Percentiles rank a stretch among this genome's conserved stretches.
These are phyloP conservation scores for Lethenteron camtschaticum DNA, from an alignment of 2,113 vertebrate genomes.

Conservation along the genomic window DNA sequence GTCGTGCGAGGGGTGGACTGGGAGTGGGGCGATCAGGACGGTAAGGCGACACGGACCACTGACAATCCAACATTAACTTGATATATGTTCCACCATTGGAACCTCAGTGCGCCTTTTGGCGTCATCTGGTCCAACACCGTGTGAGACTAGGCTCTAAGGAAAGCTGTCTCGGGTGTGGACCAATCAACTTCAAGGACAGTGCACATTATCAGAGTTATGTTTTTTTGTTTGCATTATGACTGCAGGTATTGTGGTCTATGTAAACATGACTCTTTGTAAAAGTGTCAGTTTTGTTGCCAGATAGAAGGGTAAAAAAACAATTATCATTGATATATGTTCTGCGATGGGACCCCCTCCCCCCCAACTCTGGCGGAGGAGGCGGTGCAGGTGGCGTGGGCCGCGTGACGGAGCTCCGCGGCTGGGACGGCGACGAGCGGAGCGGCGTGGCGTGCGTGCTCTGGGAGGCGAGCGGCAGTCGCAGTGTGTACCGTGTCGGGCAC, in stretches of 20 bases:
- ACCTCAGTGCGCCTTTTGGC: too few relatives aligned
- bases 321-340: conserved; percentile 10
- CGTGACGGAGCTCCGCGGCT: conserved; percentile 87
- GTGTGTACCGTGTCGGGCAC: conserved; percentile 90
- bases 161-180: too few relatives aligned
- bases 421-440: conserved; percentile 82
- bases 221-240: too few relatives aligned
- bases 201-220: too few relatives aligned
- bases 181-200: too few relatives aligned
- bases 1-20: conserved; percentile 91
- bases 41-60: conserved; percentile 26
- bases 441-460: conserved; percentile 87
- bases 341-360: conserved; percentile 14
- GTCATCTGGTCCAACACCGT: too few relatives aligned
- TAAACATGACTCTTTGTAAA: too few relatives aligned
- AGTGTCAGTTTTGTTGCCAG: too few relatives aligned
- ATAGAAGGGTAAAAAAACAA: neutral
- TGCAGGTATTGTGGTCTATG: too few relatives aligned
- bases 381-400: conserved; percentile 75
- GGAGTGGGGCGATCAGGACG: conserved; percentile 97
- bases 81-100: conserved; percentile 8
- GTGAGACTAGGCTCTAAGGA: too few relatives aligned
- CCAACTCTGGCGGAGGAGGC: conserved; percentile 25
- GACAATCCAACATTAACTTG: too few relatives aligned
- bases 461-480: conserved; percentile 62